These are phyloP conservation scores for Lophura nycthemera DNA, from an alignment of 2,113 vertebrate genomes.

Conservation along the genomic window DNA sequence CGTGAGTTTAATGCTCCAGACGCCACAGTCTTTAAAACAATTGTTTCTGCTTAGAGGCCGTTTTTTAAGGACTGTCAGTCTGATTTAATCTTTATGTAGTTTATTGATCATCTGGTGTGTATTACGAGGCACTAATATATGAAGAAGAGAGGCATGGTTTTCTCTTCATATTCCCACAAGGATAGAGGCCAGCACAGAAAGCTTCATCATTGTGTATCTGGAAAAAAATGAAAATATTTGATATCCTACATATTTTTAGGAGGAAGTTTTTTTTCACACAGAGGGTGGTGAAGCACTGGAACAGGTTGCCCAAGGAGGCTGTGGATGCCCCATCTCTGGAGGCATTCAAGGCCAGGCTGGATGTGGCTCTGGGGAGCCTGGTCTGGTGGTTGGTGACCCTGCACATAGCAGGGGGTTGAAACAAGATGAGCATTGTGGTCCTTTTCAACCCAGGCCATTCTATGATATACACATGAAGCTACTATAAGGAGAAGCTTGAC, in stretches of 20 bases:
- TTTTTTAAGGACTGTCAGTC: conserved; percentile 76
- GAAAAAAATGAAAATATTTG: conserved; percentile 72
- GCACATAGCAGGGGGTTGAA: no score
- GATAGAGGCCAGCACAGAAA: conserved; percentile 60
- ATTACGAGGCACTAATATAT: conserved; percentile 75
- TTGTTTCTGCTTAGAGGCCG: conserved; percentile 72
- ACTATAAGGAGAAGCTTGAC: conserved; percentile 55
- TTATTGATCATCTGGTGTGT: conserved; percentile 80
- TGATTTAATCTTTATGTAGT: conserved; percentile 77
- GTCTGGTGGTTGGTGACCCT: no score
- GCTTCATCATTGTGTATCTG: conserved; percentile 65
- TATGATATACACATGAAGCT: neutral
- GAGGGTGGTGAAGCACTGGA: no score
- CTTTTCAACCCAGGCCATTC: no score
- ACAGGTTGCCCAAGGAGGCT: no score
- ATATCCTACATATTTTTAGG: neutral
- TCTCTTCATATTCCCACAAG: conserved; percentile 72
- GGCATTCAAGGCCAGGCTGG: no score
- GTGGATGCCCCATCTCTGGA: no score
- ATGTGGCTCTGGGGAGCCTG: no score
- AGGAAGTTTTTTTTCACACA: no score
- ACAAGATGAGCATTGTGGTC: no score
- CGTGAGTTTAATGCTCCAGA: conserved; percentile 79
- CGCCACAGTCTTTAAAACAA: conserved; percentile 72
- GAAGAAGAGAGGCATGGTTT: conserved; percentile 69